Base-by-base conservation (phyloP, 2,888 invertebrate species). In the Neria commutata region DNA sequence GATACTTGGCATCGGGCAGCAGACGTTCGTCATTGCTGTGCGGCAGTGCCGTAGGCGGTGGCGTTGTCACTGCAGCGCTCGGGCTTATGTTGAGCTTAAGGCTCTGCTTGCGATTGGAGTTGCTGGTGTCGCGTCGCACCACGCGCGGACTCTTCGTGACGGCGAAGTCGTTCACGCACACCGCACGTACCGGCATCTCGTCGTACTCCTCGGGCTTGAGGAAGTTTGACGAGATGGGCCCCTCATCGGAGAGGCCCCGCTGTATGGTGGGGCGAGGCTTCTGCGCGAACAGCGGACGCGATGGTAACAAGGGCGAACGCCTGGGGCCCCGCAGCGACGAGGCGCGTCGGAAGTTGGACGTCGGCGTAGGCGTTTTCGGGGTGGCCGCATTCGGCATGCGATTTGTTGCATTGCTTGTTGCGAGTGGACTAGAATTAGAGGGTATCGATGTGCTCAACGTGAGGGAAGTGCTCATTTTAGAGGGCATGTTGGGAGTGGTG, bases 121-220 rank as follows among this genome's bases (percentile, higher is more conserved):
- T 62, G 26, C 76, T 79, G 1, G 77, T 75, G 54, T 81, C 81
- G 11, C 80, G 77, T 14, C 79, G 72, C 1, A 79, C 67, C 1
- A 81, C 76, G n/a, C 78, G 71, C 0, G 79, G 80, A 67, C 77
- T 77, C 37, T 78, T 79, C 21, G 66, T 68, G 6, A 71, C 54
- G 8, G 75, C 74, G 56, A 78, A 81, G 59, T 81, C 81, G 58
- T 81, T 81, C 47, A 74, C 78, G 55, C 81, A 81, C 4, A 76
- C 81, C 2, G 82, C 75, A 47, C 81, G 76, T 1, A 82, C 82
- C 0, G 82, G 82, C 78, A 82, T 81, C 66, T 82, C 82, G 49
- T 82, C 82, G 53, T 73, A 82, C 57, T 82, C 82, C 62, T 81
- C 81, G 1, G 82, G 79, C 61, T 81, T 81, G 14, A 82, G 72